A percentile compares a stretch with the other conserved stretches of the same genome.
phyloP scores from a whole-genome alignment of 2,888 invertebrate species.

The Papilio protenor region DNA sequence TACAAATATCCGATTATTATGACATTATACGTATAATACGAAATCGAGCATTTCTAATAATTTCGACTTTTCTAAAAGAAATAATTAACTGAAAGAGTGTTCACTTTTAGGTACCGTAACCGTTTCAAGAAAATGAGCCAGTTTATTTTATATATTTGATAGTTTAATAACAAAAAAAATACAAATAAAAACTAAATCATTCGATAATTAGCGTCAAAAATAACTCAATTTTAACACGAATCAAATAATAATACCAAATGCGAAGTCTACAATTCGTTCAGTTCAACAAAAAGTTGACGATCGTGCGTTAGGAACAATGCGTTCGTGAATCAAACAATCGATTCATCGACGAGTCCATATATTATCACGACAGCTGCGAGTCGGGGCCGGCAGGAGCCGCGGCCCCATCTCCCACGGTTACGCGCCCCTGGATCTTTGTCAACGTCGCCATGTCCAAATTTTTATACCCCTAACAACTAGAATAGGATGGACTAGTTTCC shows the following conservation, averaged over 20 bases:
- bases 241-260: slow-evolving; percentile 51
- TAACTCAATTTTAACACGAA: neutral
- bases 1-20: too few species aligned
- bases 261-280: slow-evolving; percentile 33
- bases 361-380: slow-evolving; percentile 77
- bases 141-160: neutral
- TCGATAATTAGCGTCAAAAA: neutral
- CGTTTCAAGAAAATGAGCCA: neutral
- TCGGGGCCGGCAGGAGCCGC: slow-evolving; percentile 60
- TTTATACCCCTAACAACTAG: slow-evolving; percentile 38
- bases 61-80: too few species aligned
- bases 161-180: neutral
- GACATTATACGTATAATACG: too few species aligned
- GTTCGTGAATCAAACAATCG: slow-evolving; percentile 78
- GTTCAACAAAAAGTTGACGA: slow-evolving; percentile 56
- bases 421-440: slow-evolving; percentile 54
- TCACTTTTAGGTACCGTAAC: neutral
- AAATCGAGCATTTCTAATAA: too few species aligned
- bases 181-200: neutral
- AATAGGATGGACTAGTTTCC: slow-evolving; percentile 51
- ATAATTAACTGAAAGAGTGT: too few species aligned
- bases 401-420: slow-evolving; percentile 60
- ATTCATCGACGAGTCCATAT: slow-evolving; percentile 67
- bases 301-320: slow-evolving; percentile 73
- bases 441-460: slow-evolving; percentile 52